Conservation (phyloP, 2,113 vertebrate genomes). For the Propithecus coquereli region DNA sequence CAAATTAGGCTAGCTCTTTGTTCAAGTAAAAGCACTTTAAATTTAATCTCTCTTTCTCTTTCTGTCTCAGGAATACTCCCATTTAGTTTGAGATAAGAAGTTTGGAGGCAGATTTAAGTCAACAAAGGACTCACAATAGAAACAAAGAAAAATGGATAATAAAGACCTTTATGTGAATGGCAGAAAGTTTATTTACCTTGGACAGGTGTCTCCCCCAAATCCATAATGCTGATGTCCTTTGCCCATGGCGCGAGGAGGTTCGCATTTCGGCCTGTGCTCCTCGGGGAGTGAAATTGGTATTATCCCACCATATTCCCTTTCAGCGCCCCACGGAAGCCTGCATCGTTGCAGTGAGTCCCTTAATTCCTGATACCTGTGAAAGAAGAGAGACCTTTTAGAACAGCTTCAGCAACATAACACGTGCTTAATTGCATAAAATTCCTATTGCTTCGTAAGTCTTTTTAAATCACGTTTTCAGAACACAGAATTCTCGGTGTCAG, state of each 20-base stretch:
- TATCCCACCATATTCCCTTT: constrained; percentile 57
- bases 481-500: background rate
- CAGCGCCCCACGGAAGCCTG: constrained; percentile 61
- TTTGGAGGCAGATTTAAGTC: background rate
- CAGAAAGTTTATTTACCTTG: constrained; percentile 63
- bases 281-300: constrained; percentile 56
- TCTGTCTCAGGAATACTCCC: background rate
- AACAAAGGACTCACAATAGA: background rate
- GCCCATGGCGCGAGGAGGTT: constrained; percentile 58
- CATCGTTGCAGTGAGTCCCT: constrained; percentile 40
- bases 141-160: background rate
- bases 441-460: background rate
- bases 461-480: background rate
- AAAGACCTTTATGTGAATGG: background rate
- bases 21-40: constrained; percentile 18
- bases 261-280: constrained; percentile 59
- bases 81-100: constrained; percentile 42
- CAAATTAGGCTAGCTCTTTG: constrained; percentile 21
- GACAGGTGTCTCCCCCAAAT: constrained; percentile 73
- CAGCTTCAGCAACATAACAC: background rate
- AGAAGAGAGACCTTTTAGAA: background rate
- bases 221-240: constrained; percentile 75
- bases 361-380: constrained; percentile 69
- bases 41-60: background rate
- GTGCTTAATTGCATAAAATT: background rate